Conservation (phyloP, 2,113 vertebrate species). For the Porphyrio hochstetteri region DNA sequence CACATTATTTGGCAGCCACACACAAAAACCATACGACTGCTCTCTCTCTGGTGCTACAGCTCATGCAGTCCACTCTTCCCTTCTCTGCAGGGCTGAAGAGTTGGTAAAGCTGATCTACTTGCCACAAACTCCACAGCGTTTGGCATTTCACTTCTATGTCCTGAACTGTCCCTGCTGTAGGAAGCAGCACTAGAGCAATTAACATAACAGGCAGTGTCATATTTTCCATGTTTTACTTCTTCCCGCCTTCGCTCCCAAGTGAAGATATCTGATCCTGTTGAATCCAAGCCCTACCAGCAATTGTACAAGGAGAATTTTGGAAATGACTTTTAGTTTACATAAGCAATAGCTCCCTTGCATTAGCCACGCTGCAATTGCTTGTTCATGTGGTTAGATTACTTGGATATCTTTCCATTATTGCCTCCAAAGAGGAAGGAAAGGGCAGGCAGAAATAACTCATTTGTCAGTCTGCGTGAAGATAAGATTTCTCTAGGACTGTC, state of each 20-base stretch:
- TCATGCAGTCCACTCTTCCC: background rate
- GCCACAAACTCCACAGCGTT: background rate
- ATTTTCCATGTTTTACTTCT: background rate
- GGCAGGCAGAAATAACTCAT: conserved; percentile 56
- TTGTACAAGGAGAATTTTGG: background rate
- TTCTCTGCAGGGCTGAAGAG: background rate
- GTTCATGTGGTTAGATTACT: conserved; percentile 29
- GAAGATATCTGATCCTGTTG: background rate
- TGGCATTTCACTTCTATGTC: background rate
- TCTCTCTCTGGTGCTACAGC: background rate
- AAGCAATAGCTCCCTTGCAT: background rate
- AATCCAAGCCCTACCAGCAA: background rate
- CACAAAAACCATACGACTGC: background rate
- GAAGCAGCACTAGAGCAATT: background rate
- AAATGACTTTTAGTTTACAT: background rate
- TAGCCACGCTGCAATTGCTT: background rate
- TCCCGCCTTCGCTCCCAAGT: background rate
- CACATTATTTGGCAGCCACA: background rate
- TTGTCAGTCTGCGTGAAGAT: conserved; percentile 22
- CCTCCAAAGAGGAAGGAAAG: conserved; percentile 60
- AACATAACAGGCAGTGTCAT: background rate
- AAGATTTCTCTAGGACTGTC: conserved; percentile 7
- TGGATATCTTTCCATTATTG: conserved; percentile 45
- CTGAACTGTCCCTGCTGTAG: background rate
- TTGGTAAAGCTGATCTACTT: background rate